Base-by-base conservation (phyloP, 2,888 invertebrate genomes). In the Coelogynopora nodosa region DNA sequence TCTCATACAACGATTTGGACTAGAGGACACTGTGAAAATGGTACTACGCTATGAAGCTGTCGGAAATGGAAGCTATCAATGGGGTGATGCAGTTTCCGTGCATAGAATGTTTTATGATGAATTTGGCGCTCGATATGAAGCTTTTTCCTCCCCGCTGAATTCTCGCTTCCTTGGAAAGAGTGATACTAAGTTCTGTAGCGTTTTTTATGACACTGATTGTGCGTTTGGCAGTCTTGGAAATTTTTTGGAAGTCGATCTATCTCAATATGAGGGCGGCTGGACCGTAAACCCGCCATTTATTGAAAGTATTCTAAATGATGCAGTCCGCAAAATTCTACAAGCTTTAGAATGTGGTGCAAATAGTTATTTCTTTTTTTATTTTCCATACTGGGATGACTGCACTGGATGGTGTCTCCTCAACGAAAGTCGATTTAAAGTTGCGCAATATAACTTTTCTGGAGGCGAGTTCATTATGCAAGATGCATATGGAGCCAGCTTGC, bases 11-110 rank as follows among this genome's bases (percentile, higher is more conserved):
- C 27, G 26, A n/a, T 87, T 87, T 80, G 87, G 80, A 2, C 86
- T 87, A n/a, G 31, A n/a, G 26, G 86, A 85, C 67, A 74, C 86
- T 23, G 67, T 28, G 0, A 49, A 18, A 2, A 87, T 87, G 87
- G 18, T 87, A 30, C 87, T 87, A 0, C 87, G 87, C 26, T 87
- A 87, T 29, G 87, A 87, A 80, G 31, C 87, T 0, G 49, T 87
- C 67, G 87, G 87, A 26, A 87, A 29, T 30, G 87, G 87, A 0
- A 87, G 87, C 31, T 87, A 87, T 87, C 87, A 87, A 30, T 87
- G 87, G 87, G 87, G 87, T 23, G 87, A 87, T 67, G 13, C 86
- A 0, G 18, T 23, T 5, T 67, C 29, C 23, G 67, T 87, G 0
- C 86, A 87, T 30, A 31, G 26, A 13, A 0, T 86, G 0, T 87